Base-by-base conservation (phyloP, 2,888 invertebrate genomes). In the Gnatocerus cornutus region DNA sequence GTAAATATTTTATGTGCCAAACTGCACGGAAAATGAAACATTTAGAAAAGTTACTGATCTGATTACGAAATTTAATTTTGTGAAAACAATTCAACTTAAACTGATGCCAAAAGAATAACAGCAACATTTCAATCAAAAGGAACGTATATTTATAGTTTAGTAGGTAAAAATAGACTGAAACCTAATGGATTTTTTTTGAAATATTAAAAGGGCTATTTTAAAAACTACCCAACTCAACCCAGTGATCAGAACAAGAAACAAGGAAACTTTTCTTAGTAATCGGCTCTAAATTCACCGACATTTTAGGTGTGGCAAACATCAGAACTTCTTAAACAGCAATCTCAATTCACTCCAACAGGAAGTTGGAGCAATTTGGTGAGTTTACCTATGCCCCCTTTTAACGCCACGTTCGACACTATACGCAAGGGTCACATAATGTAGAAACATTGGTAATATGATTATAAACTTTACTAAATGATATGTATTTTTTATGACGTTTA, bases 401-500 rank as follows among this genome's bases (percentile, higher is more conserved):
- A 73, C 71, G 63, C 66, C 71, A 71, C 73, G 62, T 73, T 73
- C 72, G 71, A 71, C 72, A 71, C 58, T 73, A 73, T 74, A 71
- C 74, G 69, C 74, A 52, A 65, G 74, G 74, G 74, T 73, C 69
- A 71, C 72, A 73, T 74, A 74, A 72, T 74, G 72, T 73, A 66
- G 71, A 71, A 74, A 73, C 71, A 69, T 67, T 62, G 65, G 73
- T 74, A 72, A 74, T 74, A 71, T 72, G 70, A 73, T 74, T 74
- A 74, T 65, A 73, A 74, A 74, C 72, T 74, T 74, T 72, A 63
- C 68, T 74, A 74, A 74, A 73, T 73, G 64, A 67, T 62, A 71
- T 74, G 73, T 74, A 74, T 74, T 74, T 73, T 74, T 74, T 73
- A 73, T 74, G 71, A 73, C 55, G 66, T 67, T 73, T 68, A 64